These are phyloP conservation scores for Hydrotaea diabolus DNA, from an alignment of 2,888 invertebrate genomes.

Conservation along the genomic window DNA sequence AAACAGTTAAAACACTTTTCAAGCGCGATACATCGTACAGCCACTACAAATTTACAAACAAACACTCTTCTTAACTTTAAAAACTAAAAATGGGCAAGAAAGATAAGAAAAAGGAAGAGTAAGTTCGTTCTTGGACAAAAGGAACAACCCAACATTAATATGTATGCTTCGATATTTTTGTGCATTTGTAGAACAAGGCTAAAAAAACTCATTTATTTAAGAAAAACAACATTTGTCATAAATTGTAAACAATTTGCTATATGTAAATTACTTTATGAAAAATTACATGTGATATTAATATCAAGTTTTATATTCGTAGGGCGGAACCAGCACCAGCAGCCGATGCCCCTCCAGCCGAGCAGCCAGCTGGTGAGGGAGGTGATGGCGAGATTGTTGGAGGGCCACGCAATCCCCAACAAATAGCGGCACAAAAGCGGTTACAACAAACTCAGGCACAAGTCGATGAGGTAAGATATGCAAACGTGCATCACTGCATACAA, in stretches of 20 bases:
- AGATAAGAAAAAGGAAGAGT: conserved; percentile 79
- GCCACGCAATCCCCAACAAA: conserved; percentile 91
- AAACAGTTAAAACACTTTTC: not conserved
- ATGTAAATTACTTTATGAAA: not conserved
- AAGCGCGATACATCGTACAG: not conserved
- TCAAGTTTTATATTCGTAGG: conserved; percentile 69
- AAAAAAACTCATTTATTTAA: conserved; percentile 29
- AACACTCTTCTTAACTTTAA: conserved; percentile 15
- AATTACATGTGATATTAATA: conserved; percentile 4
- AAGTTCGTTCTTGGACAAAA: conserved; percentile 74
- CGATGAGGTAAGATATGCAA: conserved; percentile 83
- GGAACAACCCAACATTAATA: conserved; percentile 42
- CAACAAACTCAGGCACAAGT: conserved; percentile 94
- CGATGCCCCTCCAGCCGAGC: conserved; percentile 82
- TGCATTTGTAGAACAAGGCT: conserved; percentile 55
- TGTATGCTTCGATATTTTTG: conserved; percentile 35
- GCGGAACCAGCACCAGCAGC: conserved; percentile 80
- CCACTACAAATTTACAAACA: not conserved
- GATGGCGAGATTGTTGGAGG: conserved; percentile 91
- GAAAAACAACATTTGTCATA: not conserved
- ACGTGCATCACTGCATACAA: no score
- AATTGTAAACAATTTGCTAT: not conserved
- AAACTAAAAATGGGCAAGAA: conserved; percentile 76
- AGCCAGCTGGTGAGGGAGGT: conserved; percentile 85
- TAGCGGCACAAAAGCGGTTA: conserved; percentile 90